phyloP scores from a whole-genome alignment of 2,888 invertebrate species.

The Pristionchus maxplancki region DNA sequence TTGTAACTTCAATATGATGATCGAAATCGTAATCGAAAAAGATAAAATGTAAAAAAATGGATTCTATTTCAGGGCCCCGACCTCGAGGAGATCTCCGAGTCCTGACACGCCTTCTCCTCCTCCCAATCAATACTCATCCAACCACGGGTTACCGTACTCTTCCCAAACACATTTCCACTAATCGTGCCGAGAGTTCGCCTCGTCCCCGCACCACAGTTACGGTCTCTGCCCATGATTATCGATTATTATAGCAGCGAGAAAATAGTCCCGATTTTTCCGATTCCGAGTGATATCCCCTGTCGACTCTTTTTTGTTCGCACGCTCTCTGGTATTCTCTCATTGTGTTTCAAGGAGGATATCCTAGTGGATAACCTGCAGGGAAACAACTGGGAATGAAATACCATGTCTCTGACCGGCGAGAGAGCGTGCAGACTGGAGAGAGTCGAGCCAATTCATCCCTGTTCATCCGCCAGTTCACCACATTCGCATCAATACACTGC shows the following conservation, averaged over 20 bases:
- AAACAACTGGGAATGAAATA: too few species aligned
- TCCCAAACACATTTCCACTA: constrained; percentile 30
- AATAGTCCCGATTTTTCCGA: constrained; percentile 27
- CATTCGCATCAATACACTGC: background rate
- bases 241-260: constrained; percentile 7
- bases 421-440: background rate
- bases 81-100: constrained; percentile 12
- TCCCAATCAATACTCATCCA: background rate
- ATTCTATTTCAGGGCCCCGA: constrained; percentile 3
- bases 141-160: constrained; percentile 7
- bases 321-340: background rate
- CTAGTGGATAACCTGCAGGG: too few species aligned
- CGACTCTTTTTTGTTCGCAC: too few species aligned
- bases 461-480: background rate
- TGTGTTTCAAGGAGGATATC: too few species aligned
- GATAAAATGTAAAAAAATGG: too few species aligned
- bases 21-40: too few species aligned
- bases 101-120: background rate
- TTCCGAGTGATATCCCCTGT: background rate
- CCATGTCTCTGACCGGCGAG: too few species aligned
- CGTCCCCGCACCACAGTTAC: background rate
- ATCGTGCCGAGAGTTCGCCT: constrained; percentile 19
- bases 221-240: background rate
- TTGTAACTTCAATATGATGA: too few species aligned
- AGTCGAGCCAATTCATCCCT: background rate